Evolutionary conservation across 2,113 vertebrate species (phyloP).

Genomic region (Antechinus flavipes): DNA sequence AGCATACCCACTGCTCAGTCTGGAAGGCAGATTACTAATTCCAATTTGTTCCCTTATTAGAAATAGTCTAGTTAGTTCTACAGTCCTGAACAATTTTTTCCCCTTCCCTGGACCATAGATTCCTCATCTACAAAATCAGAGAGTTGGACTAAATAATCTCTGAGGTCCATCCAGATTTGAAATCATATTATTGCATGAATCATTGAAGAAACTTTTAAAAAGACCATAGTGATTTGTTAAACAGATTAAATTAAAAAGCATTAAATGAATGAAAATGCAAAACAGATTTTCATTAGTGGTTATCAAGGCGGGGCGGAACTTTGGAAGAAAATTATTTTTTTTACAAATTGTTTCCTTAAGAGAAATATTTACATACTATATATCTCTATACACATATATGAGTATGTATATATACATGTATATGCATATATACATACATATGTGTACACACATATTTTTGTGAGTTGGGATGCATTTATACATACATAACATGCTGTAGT

Average conservation of each 20-base stretch:
- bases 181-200: conserved; percentile 22
- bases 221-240: not conserved
- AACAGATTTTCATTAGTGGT: conserved; percentile 1
- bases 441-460: not conserved
- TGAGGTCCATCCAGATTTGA: conserved; percentile 35
- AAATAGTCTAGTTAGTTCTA: not conserved
- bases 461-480: too few species aligned
- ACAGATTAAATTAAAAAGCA: not conserved
- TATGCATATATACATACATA: not conserved
- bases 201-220: not conserved
- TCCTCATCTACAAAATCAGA: conserved; percentile 33
- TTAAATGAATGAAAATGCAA: not conserved
- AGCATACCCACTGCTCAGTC: not conserved
- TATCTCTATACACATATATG: not conserved
- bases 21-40: not conserved
- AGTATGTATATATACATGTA: not conserved
- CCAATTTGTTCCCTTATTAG: not conserved
- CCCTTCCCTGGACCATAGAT: not conserved
- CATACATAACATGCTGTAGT: not conserved
- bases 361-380: not conserved
- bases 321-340: conserved; percentile 17
- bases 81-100: not conserved
- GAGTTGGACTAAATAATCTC: not conserved
- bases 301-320: not conserved
- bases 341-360: conserved; percentile 23